Conservation (phyloP, 2,888 invertebrate species). For the Cynaeus angustus region DNA sequence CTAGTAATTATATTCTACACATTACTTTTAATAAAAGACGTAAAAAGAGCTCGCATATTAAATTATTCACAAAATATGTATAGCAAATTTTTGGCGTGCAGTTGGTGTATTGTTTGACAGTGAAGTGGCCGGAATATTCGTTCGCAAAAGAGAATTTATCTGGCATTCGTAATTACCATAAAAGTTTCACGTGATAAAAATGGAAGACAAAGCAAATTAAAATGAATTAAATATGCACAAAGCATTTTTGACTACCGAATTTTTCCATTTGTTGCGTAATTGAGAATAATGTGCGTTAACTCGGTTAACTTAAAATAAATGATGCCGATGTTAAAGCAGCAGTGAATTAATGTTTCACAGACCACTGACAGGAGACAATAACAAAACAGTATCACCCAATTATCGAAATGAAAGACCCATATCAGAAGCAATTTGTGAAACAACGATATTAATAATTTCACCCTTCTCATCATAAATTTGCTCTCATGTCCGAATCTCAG, state of each 20-base stretch:
- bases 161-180: constrained; percentile 2
- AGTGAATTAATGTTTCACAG: constrained; percentile 24
- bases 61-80: too few species aligned
- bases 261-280: constrained; percentile 18
- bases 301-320: constrained; percentile 23
- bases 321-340: constrained; percentile 19
- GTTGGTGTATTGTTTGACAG: too few species aligned
- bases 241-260: constrained; percentile 17
- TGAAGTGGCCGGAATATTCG: too few species aligned
- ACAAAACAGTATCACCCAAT: constrained; percentile 33
- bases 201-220: constrained; percentile 10
- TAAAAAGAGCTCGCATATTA: too few species aligned
- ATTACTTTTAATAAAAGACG: too few species aligned
- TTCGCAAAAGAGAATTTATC: too few species aligned
- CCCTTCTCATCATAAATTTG: constrained; percentile 35
- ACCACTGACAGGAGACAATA: constrained; percentile 24
- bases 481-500: constrained; percentile 30
- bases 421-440: constrained; percentile 36
- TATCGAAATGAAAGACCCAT: constrained; percentile 40
- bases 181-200: constrained; percentile 5
- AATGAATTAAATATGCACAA: constrained; percentile 19
- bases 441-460: constrained; percentile 37
- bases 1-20: too few species aligned
- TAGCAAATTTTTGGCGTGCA: too few species aligned
- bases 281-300: constrained; percentile 15